Base-by-base conservation (phyloP, 92 coral and sea anemone species). In the Ricordea florida region DNA sequence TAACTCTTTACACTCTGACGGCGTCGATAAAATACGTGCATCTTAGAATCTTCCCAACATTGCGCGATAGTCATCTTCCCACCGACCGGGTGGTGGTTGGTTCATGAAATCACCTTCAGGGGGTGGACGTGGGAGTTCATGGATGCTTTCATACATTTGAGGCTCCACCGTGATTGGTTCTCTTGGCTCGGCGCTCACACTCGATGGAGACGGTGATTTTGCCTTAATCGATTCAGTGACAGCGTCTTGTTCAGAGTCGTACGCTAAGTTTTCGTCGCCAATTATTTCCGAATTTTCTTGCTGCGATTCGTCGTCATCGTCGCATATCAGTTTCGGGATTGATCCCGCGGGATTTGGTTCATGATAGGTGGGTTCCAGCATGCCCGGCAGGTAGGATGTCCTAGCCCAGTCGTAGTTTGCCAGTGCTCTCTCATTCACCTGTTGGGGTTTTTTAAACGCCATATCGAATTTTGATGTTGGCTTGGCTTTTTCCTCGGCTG, bases 401-500 rank as follows among this genome's bases (percentile, higher is more conserved):
- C 71, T 72, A 5, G 87, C 84, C 92, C 92, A 86, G 77, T 86
- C 87, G 40, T 81, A 86, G 67, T 67, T 86, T 23, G 83, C 46
- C 32, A 86, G 69, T 3, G 74, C 73, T 28, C 76, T 77, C 22
- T 86, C 92, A 55, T 86, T 81, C 43, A 86, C 76, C 42, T 55
- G 66, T 26, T 72, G 92, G 60, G 73, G 79, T 56, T 62, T 74
- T 50, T 47, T 79, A 69, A 74, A 66, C 0, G 67, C 83, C 92
- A 86, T 86, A 61, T 86, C 92, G 59, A 81, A 86, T 66, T 45
- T 74, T 14, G 87, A 47, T 1, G 78, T 48, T 14, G 32, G 57
- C n/a, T 52, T 79, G 8, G 62, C 72, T 21, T 34, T n/a, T 29
- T 32, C 26, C 58, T 57, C 67, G 29, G 57, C 30, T 30, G 47